phyloP scores from a whole-genome alignment of 2,113 vertebrate genomes.

The Apteryx mantelli region DNA sequence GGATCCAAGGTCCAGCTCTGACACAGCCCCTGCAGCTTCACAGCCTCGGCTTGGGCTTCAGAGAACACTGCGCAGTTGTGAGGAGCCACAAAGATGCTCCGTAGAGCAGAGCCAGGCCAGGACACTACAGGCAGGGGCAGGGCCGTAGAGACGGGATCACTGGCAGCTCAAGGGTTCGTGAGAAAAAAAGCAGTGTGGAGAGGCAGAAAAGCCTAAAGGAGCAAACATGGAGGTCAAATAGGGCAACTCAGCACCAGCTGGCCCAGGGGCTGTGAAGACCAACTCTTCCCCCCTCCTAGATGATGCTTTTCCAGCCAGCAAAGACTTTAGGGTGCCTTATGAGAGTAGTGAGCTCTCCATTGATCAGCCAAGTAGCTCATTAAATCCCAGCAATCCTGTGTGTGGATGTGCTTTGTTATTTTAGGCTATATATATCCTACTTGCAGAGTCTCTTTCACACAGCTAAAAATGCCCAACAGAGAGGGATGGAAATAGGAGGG shows the following conservation, averaged over 20 bases:
- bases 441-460: background rate
- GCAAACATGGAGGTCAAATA: background rate
- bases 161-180: background rate
- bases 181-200: accelerated
- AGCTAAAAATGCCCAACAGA: background rate
- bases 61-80: accelerated
- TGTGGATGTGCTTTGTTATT: background rate
- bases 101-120: background rate
- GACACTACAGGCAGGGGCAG: background rate
- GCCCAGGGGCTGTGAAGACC: background rate
- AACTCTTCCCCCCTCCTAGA: background rate
- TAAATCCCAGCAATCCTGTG: background rate
- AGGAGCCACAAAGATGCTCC: background rate
- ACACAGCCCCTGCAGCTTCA: accelerated
- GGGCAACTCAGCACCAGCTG: background rate
- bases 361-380: background rate
- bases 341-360: background rate
- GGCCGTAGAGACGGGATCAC: accelerated
- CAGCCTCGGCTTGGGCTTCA: background rate
- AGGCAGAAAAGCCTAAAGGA: background rate
- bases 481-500: background rate
- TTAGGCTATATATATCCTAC: background rate
- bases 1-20: background rate
- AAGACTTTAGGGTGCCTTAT: accelerated
- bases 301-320: background rate